A percentile compares a stretch with the other conserved stretches of the same genome.
These are phyloP conservation scores for Nasonia oneida DNA, from an alignment of 2,888 invertebrate genomes.

Conservation along the genomic window DNA sequence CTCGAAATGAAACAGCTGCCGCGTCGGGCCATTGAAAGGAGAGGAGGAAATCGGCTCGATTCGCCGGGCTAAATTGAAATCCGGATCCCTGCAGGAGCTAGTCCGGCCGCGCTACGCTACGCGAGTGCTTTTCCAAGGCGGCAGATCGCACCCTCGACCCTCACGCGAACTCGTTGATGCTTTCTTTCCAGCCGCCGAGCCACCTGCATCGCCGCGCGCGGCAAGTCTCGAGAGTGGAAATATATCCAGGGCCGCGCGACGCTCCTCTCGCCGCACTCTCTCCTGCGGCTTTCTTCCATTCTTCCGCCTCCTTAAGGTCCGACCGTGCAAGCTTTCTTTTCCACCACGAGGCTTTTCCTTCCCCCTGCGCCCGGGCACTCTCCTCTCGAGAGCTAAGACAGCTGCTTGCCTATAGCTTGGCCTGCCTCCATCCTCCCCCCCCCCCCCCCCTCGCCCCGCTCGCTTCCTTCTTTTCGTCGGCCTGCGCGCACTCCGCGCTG, in stretches of 20 bases:
- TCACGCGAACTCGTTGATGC: neutral
- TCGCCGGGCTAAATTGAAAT: slow-evolving; percentile 35
- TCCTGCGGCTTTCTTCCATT: slow-evolving; percentile 5
- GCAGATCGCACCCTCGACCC: slow-evolving; percentile 24
- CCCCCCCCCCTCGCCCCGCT: neutral
- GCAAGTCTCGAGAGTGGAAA: slow-evolving; percentile 16
- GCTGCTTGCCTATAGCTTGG: neutral
- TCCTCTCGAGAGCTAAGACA: neutral
- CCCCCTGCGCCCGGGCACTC: neutral
- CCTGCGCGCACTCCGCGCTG: neutral
- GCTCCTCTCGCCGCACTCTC: neutral
- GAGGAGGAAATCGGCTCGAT: slow-evolving; percentile 29
- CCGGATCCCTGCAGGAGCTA: slow-evolving; percentile 27
- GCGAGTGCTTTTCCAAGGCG: slow-evolving; percentile 26
- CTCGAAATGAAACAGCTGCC: slow-evolving; percentile 27
- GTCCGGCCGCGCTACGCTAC: neutral
- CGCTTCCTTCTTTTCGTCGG: slow-evolving; percentile 19
- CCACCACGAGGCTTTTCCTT: neutral
- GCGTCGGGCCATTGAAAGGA: neutral
- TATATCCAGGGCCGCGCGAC: neutral
- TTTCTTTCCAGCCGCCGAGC: neutral
- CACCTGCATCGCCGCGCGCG: neutral
- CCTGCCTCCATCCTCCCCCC: neutral
- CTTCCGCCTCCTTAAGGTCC: slow-evolving; percentile 17
- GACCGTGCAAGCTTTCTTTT: neutral